Percentiles rank a stretch among this genome's conserved stretches.
Evolutionary conservation across 2,113 vertebrate species (phyloP).

Genomic region (Ochotona princeps): DNA sequence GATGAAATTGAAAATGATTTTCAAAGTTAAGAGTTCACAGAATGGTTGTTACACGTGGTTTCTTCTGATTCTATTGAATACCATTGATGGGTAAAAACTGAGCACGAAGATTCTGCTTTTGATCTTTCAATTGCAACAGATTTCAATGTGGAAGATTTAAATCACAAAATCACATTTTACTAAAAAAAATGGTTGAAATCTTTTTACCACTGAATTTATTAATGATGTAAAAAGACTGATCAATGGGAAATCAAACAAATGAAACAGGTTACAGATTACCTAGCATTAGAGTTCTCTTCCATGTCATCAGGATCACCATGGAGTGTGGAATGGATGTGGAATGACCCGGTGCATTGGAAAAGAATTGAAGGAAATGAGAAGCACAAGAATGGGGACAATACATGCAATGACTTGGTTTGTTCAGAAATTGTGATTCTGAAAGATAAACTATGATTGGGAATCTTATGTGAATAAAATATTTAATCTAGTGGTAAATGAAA

Average conservation of each 20-base stretch:
- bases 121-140: background rate
- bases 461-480: background rate
- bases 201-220: background rate
- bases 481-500: background rate
- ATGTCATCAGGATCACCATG: background rate
- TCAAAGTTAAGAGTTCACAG: background rate
- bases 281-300: background rate
- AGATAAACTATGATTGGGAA: background rate
- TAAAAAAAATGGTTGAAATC: background rate
- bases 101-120: background rate
- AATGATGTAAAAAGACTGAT: background rate
- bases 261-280: background rate
- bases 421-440: background rate
- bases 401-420: background rate
- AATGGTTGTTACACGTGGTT: background rate
- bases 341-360: background rate
- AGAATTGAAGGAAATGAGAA: background rate
- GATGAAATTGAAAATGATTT: slow-evolving; percentile 9
- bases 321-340: background rate
- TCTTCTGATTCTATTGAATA: background rate
- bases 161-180: background rate
- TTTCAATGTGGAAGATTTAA: slow-evolving; percentile 8
- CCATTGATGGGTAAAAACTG: background rate
- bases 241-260: background rate
- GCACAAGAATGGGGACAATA: background rate